phyloP scores from a whole-genome alignment of 2,113 vertebrate genomes.

The Cyprinodon brontotheroides region DNA sequence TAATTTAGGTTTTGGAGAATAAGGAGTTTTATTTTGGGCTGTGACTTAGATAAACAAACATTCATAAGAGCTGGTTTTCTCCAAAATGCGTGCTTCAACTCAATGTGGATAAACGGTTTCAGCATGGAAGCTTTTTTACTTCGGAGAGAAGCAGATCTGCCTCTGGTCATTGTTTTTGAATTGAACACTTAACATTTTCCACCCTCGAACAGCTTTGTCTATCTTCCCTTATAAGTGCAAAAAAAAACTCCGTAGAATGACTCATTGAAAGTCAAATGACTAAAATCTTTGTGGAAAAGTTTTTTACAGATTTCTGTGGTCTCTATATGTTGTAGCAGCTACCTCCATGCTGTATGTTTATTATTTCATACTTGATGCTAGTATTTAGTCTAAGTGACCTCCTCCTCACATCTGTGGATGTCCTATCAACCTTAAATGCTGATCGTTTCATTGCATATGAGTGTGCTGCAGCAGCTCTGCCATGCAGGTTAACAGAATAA shows the following conservation, averaged over 20 bases:
- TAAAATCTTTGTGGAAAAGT: background rate
- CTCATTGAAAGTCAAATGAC: background rate
- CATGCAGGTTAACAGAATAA: constrained; percentile 70
- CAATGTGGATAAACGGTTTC: background rate
- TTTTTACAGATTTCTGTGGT: background rate
- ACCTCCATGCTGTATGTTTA: background rate
- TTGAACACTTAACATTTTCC: background rate
- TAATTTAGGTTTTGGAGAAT: background rate
- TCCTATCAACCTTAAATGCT: constrained; percentile 22
- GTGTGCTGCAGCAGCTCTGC: constrained; percentile 44
- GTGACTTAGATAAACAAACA: background rate
- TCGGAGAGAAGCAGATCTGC: background rate
- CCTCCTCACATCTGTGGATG: constrained; percentile 30
- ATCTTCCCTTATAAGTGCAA: no score
- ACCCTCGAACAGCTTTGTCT: no score
- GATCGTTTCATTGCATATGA: constrained; percentile 32
- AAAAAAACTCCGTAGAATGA: background rate
- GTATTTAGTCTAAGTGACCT: constrained; percentile 38
- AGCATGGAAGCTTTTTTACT: background rate
- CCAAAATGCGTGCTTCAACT: background rate
- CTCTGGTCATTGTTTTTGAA: background rate
- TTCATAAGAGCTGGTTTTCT: background rate
- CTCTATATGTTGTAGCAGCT: background rate
- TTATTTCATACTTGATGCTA: constrained; percentile 26
- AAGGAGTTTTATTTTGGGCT: background rate